Conservation (phyloP, 2,797 vertebrate species). For the Cossypha heuglini region DNA sequence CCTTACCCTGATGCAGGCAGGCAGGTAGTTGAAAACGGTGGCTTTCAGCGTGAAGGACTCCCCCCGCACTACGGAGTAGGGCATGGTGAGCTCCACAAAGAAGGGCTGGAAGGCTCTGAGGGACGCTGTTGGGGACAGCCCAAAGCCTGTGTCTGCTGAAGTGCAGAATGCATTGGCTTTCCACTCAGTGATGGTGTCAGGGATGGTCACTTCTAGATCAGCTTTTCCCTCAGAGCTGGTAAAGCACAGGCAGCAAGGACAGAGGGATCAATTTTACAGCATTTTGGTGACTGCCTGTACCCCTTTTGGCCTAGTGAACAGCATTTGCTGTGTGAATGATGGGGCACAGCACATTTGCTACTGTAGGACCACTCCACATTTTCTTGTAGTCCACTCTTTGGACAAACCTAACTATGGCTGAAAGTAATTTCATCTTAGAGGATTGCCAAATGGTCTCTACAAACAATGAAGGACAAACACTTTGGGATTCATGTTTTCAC, state of each 20-base stretch:
- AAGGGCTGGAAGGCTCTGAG: slow-evolving; percentile 87
- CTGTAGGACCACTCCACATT: neutral
- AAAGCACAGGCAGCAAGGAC: neutral
- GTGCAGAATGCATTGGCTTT: slow-evolving; percentile 72
- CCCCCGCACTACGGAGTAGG: neutral
- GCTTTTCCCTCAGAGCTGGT: slow-evolving; percentile 58
- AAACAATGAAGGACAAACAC: neutral
- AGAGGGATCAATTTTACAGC: neutral
- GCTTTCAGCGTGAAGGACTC: neutral
- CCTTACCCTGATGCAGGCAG: slow-evolving; percentile 83
- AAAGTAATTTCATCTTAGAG: neutral
- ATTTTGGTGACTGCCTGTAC: neutral
- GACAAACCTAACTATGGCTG: neutral
- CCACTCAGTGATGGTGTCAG: slow-evolving; percentile 79
- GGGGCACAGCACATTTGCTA: neutral
- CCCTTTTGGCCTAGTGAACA: neutral
- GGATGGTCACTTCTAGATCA: slow-evolving; percentile 60
- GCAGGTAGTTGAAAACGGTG: slow-evolving; percentile 68
- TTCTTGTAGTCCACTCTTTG: neutral
- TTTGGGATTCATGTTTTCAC: neutral
- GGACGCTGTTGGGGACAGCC: slow-evolving; percentile 71
- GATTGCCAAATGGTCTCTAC: neutral
- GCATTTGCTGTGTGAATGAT: neutral
- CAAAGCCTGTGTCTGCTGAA: slow-evolving; percentile 76
- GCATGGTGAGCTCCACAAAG: slow-evolving; percentile 60